Evolutionary conservation across 1,140 invertebrate species (phyloP).

Genomic region (Orius laevigatus): DNA sequence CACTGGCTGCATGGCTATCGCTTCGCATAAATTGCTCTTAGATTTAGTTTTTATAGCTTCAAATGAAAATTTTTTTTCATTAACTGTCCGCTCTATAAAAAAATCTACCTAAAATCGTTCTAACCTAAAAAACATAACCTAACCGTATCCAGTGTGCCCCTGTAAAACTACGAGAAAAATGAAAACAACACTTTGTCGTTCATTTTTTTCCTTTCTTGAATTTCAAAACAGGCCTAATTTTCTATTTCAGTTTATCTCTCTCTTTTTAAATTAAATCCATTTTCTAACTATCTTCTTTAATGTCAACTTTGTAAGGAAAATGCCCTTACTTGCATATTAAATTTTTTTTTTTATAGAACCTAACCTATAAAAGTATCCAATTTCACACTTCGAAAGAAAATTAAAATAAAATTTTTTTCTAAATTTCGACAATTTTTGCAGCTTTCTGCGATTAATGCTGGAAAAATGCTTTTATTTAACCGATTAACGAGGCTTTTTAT

Average conservation of each 20-base stretch:
- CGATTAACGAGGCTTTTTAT: neutral
- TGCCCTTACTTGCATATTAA: conserved; percentile 4
- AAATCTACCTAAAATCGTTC: no score
- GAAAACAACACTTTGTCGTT: no score
- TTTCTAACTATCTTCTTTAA: no score
- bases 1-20: conserved; percentile 13
- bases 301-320: neutral
- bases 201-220: no score
- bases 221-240: no score
- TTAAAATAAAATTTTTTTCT: neutral
- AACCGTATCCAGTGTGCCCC: no score
- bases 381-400: neutral
- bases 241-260: no score
- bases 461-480: conserved; percentile 3
- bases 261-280: no score
- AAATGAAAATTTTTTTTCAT: conserved; percentile 3
- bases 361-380: conserved; percentile 9
- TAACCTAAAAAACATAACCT: no score
- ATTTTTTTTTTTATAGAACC: neutral
- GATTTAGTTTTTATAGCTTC: conserved; percentile 4
- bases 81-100: conserved; percentile 7
- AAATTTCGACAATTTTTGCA: conserved; percentile 8
- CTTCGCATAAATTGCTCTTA: conserved; percentile 3
- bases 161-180: no score
- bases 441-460: conserved; percentile 14